These are phyloP conservation scores for Silurus asotus DNA, from an alignment of 2,113 vertebrate species.

Conservation along the genomic window DNA sequence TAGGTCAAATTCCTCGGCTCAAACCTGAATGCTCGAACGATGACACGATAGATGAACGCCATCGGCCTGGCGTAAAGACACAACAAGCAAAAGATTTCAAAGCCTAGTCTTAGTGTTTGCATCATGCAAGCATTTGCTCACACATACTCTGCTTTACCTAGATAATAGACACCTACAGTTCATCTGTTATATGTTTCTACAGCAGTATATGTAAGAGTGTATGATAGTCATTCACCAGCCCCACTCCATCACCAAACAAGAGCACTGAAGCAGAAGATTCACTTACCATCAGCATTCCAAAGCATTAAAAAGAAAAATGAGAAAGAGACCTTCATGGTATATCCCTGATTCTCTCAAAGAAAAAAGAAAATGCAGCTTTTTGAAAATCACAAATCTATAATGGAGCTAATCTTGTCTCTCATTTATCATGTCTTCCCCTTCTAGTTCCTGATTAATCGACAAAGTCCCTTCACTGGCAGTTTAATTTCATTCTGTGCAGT, in stretches of 20 bases:
- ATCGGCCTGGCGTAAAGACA: constrained; percentile 4
- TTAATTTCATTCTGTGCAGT: neutral
- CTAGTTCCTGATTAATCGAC: neutral
- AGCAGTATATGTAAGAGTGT: neutral
- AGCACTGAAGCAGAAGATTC: constrained; percentile 22
- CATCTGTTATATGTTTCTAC: neutral
- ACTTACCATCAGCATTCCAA: neutral
- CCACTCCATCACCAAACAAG: constrained; percentile 5
- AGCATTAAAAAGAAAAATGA: neutral
- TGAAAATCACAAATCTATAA: neutral
- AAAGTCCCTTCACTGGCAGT: neutral
- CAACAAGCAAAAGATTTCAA: neutral
- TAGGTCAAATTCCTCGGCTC: constrained; percentile 31
- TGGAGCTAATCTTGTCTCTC: neutral
- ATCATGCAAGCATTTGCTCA: neutral
- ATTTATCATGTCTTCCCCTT: neutral
- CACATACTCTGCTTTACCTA: neutral
- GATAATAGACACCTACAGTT: neutral
- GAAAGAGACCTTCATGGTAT: neutral
- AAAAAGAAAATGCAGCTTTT: neutral
- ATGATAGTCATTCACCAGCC: neutral
- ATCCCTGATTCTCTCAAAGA: neutral
- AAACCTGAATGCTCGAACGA: constrained; percentile 7
- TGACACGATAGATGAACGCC: neutral
- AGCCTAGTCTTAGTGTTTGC: neutral